Conservation (phyloP, 1,140 invertebrate species). For the Trichonephila inaurata region DNA sequence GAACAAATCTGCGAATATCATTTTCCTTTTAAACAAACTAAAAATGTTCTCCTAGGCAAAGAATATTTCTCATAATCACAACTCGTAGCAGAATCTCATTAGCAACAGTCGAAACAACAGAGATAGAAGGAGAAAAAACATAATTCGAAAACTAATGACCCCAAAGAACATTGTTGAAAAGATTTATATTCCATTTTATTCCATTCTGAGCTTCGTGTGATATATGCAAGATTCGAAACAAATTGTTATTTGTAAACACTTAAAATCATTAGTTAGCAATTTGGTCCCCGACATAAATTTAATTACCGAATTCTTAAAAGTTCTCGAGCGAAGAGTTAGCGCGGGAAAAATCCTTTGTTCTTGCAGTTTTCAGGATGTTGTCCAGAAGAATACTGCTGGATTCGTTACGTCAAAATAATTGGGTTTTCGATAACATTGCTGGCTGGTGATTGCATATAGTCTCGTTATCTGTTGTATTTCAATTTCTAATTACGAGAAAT, state of each 20-base stretch:
- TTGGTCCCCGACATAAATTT: conserved; percentile 34
- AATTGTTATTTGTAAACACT: conserved; percentile 41
- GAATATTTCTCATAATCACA: background rate
- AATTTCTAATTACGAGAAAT: background rate
- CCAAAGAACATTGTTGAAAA: conserved; percentile 2
- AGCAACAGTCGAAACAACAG: background rate
- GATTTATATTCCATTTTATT: conserved; percentile 29
- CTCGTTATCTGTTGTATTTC: conserved; percentile 19
- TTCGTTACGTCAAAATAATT: conserved; percentile 38
- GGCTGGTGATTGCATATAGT: background rate
- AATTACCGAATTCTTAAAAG: conserved; percentile 40
- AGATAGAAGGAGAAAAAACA: background rate
- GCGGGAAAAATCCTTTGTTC: conserved; percentile 3
- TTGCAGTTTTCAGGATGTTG: background rate
- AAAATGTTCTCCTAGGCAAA: background rate
- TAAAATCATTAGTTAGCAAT: conserved; percentile 49
- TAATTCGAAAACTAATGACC: background rate
- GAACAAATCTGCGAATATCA: background rate
- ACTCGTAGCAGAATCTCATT: background rate
- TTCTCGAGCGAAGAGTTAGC: background rate
- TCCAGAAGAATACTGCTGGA: conserved; percentile 2
- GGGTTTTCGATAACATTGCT: background rate
- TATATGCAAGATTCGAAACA: background rate
- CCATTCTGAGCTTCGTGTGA: background rate
- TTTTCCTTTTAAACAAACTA: background rate